Base-by-base conservation (phyloP, 2,888 invertebrate genomes). In the Platycheirus rosarum region DNA sequence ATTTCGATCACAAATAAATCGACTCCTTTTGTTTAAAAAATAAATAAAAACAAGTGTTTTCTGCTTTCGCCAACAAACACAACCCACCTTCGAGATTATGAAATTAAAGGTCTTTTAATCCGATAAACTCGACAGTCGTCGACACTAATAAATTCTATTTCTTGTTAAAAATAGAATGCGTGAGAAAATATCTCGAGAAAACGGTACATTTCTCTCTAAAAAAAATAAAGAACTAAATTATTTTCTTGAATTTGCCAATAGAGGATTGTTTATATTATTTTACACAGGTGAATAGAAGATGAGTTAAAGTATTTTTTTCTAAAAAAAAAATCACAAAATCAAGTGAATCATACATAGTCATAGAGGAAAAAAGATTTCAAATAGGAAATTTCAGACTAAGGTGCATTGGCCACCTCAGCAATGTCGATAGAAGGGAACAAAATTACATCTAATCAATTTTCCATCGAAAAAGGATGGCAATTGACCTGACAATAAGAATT, bases 81-180 rank as follows among this genome's bases (percentile, higher is more conserved):
- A 42, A 9, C 9, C 6, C 26, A 44, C n/a, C 42, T 42, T 42
- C 16, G 14, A 71, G 74, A n/a, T 74, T 69, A 74, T 79, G 74
- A 79, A 51, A 69, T 57, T 9, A 5, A 8, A 14, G 29, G 9
- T 49, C 9, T 13, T 73, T 63, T 26, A 32, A 23, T 5, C 32
- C 40, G 40, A 49, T 29, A 49, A 55, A 32, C n/a, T 44, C 70
- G 40, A 75, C 40, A 71, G 60, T 55, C 46, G 60, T 44, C 70
- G 40, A 75, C 40, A 71, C 65, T 55, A 53, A 65, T 62, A 65
- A 65, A 53, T 51, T 46, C 13, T 20, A 23, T 66, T 53, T 40
- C 29, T 63, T 51, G 68, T 73, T 82, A 82, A 82, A 82, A 82
- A 82, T 82, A 82, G 82, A 82, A 77, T 82, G 71, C 82, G 77